These are phyloP conservation scores for Monarcha castaneiventris DNA, from an alignment of 2,113 vertebrate genomes.

Conservation along the genomic window DNA sequence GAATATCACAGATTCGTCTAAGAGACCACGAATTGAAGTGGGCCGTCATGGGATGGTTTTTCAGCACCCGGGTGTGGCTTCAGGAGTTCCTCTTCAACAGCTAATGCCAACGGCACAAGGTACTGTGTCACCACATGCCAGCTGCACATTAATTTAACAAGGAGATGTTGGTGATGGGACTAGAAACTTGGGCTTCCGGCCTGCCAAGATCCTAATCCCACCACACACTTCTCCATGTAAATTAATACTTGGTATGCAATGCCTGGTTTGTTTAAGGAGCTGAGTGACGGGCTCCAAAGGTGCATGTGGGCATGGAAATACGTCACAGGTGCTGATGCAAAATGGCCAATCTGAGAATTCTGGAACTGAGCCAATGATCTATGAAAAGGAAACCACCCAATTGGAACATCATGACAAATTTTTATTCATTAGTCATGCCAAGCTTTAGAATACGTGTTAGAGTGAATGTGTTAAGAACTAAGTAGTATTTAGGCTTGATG, in stretches of 20 bases:
- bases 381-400: background rate
- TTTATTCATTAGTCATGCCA: background rate
- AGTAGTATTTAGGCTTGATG: background rate
- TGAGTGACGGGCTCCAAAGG: slow-evolving; percentile 51
- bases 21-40: slow-evolving; percentile 98
- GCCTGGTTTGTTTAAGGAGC: slow-evolving; percentile 61
- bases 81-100: slow-evolving; percentile 98
- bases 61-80: slow-evolving; percentile 95
- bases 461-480: background rate
- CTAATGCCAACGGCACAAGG: slow-evolving; percentile 99
- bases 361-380: slow-evolving; percentile 6
- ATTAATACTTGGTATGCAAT: slow-evolving; percentile 70
- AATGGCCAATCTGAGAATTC: slow-evolving; percentile 5
- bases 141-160: slow-evolving; percentile 77
- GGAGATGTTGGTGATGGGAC: slow-evolving; percentile 53
- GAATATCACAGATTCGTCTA: slow-evolving; percentile 97
- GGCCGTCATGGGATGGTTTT: slow-evolving; percentile 99
- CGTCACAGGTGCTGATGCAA: slow-evolving; percentile 52
- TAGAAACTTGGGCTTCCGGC: slow-evolving; percentile 33
- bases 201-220: slow-evolving; percentile 48
- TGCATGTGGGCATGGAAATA: slow-evolving; percentile 70
- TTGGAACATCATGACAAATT: background rate
- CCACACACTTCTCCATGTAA: slow-evolving; percentile 60
- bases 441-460: background rate
- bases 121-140: slow-evolving; percentile 79